A percentile compares a stretch with the other conserved stretches of the same genome.
Evolutionary conservation across 1,140 invertebrate species (phyloP).

Genomic region (Elymnias hypermnestra): DNA sequence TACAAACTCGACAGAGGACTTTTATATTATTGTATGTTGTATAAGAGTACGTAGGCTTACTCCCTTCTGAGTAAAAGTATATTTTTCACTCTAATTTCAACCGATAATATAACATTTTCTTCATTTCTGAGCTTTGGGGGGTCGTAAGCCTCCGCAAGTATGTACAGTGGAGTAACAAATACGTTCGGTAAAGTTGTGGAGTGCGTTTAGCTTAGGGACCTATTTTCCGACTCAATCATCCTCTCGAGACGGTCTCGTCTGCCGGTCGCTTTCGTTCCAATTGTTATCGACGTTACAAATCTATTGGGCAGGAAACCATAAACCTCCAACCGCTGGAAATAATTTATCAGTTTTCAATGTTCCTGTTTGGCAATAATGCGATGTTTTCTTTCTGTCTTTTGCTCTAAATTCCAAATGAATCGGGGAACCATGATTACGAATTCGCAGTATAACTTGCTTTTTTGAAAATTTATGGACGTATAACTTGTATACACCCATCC

Average conservation of each 20-base stretch:
- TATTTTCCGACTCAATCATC: slow-evolving; percentile 61
- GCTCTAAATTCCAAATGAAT: slow-evolving; percentile 2
- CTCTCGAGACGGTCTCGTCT: slow-evolving; percentile 61
- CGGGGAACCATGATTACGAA: not conserved
- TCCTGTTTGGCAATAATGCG: slow-evolving; percentile 6
- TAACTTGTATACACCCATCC: too few relatives aligned
- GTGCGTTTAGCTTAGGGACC: slow-evolving; percentile 31
- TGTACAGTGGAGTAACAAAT: slow-evolving; percentile 24
- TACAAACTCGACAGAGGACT: too few relatives aligned
- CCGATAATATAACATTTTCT: too few relatives aligned
- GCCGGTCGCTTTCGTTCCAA: slow-evolving; percentile 24
- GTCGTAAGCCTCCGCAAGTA: slow-evolving; percentile 24
- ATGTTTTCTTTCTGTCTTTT: slow-evolving; percentile 2
- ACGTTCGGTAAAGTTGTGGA: slow-evolving; percentile 22
- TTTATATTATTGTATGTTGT: too few relatives aligned
- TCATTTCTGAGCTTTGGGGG: slow-evolving; percentile 11
- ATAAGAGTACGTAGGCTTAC: too few relatives aligned
- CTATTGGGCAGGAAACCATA: slow-evolving; percentile 20
- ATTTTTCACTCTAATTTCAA: too few relatives aligned
- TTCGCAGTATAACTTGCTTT: too few relatives aligned
- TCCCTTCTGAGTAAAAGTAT: too few relatives aligned
- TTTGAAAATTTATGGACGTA: not conserved
- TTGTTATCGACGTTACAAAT: slow-evolving; percentile 33
- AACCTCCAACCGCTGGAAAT: slow-evolving; percentile 23
- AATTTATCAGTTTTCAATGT: slow-evolving; percentile 23